Conservation (phyloP, 2,888 invertebrate genomes). For the Alviniconcha strummeri region DNA sequence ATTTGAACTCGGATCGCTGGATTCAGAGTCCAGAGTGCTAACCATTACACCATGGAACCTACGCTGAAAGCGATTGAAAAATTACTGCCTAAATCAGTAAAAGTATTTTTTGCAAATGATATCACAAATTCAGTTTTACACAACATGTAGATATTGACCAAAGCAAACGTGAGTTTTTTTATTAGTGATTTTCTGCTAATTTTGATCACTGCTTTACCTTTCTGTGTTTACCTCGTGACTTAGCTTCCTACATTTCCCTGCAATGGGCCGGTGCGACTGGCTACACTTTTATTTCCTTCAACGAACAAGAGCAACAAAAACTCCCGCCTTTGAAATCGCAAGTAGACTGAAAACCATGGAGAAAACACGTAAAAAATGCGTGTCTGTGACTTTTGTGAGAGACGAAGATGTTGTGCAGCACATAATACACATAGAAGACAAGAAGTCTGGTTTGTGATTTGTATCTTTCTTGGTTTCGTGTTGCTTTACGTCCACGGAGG, state of each 20-base stretch:
- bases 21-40: slow-evolving; percentile 46
- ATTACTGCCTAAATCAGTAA: background rate
- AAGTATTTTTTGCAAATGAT: too few species aligned
- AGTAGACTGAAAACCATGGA: slow-evolving; percentile 23
- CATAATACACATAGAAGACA: slow-evolving; percentile 55
- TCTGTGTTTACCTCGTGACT: background rate
- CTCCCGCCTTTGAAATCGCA: slow-evolving; percentile 24
- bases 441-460: slow-evolving; percentile 37
- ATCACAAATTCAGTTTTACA: too few species aligned
- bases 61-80: background rate
- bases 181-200: background rate
- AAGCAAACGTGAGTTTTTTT: too few species aligned
- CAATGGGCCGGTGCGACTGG: too few species aligned
- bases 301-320: background rate
- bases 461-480: too few species aligned
- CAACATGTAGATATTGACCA: too few species aligned
- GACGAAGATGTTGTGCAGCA: slow-evolving; percentile 69
- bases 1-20: slow-evolving; percentile 46
- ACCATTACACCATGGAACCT: slow-evolving; percentile 44
- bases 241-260: background rate
- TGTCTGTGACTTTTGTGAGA: slow-evolving; percentile 63
- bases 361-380: slow-evolving; percentile 48
- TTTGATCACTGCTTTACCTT: background rate
- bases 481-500: too few species aligned
- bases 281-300: background rate